A percentile compares a stretch with the other conserved stretches of the same genome.
These are phyloP conservation scores for Chloropsis cyanopogon DNA, from an alignment of 2,113 vertebrate species.

Conservation along the genomic window DNA sequence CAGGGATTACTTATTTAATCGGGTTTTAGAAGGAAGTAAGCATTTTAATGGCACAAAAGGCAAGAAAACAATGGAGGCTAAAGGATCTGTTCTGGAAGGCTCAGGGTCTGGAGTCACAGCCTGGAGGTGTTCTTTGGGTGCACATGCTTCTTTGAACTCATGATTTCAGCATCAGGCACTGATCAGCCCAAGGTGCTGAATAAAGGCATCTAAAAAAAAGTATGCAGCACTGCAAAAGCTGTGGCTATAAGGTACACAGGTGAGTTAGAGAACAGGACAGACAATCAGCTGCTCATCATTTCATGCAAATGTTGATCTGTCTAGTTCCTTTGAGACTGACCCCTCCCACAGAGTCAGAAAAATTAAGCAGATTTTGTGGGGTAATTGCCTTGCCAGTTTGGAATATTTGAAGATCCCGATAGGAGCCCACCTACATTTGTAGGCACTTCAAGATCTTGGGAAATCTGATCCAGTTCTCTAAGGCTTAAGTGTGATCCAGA, in stretches of 20 bases:
- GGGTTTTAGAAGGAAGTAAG: not conserved
- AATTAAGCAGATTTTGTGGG: not conserved
- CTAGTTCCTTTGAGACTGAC: not conserved
- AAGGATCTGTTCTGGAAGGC: not conserved
- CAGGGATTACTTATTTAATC: not conserved
- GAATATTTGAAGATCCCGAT: not conserved
- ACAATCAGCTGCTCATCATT: not conserved
- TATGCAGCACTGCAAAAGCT: not conserved
- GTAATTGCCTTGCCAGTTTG: not conserved
- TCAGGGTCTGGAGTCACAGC: not conserved
- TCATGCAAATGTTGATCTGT: not conserved
- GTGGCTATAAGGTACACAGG: not conserved
- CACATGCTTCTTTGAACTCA: not conserved
- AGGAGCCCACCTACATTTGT: not conserved
- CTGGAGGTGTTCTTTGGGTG: not conserved
- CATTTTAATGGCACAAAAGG: not conserved
- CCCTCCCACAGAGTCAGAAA: not conserved
- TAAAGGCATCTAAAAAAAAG: not conserved
- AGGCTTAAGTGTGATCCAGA: not conserved
- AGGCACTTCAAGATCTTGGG: not conserved
- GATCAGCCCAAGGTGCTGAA: not conserved
- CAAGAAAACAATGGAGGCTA: not conserved
- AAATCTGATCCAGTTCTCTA: not conserved
- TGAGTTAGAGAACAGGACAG: not conserved
- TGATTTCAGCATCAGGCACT: not conserved